These are phyloP conservation scores for Pardalotus punctatus DNA, from an alignment of 2,113 vertebrate species.

Conservation along the genomic window DNA sequence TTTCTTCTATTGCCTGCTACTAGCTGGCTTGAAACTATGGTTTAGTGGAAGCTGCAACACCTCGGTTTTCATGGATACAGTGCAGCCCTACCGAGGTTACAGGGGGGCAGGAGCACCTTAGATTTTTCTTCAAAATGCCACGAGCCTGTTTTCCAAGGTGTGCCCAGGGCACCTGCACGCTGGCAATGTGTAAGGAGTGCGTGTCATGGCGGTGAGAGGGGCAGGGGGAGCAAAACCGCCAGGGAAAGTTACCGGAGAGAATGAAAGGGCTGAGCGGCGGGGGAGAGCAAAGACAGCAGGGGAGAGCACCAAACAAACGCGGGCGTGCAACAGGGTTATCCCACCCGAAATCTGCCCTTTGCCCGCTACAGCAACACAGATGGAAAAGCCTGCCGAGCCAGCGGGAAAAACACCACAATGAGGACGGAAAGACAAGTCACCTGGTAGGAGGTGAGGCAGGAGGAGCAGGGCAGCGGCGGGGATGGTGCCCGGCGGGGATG, in stretches of 20 bases:
- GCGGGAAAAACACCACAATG: rapidly evolving
- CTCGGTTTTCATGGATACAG: background rate
- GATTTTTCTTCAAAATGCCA: background rate
- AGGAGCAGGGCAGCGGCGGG: background rate
- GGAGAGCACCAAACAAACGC: background rate
- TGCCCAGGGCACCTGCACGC: background rate
- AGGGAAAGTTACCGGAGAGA: background rate
- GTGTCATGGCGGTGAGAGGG: background rate
- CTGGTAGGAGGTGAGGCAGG: background rate
- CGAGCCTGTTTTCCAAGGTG: background rate
- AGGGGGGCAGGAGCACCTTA: background rate
- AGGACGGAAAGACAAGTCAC: background rate
- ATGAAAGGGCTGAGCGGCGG: background rate
- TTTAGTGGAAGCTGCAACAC: background rate
- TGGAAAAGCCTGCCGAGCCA: background rate
- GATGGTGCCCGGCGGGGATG: too few species aligned
- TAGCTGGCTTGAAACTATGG: background rate
- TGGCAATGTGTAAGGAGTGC: rapidly evolving
- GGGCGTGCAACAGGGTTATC: background rate
- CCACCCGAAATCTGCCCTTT: background rate
- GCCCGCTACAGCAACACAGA: background rate
- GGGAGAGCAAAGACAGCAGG: background rate
- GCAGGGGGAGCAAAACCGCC: background rate
- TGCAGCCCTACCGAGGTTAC: background rate
- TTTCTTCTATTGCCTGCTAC: background rate